Percentiles rank a stretch among this genome's conserved stretches.
Conservation (phyloP, 2,797 vertebrate genomes). For the Poecilia gillii region DNA sequence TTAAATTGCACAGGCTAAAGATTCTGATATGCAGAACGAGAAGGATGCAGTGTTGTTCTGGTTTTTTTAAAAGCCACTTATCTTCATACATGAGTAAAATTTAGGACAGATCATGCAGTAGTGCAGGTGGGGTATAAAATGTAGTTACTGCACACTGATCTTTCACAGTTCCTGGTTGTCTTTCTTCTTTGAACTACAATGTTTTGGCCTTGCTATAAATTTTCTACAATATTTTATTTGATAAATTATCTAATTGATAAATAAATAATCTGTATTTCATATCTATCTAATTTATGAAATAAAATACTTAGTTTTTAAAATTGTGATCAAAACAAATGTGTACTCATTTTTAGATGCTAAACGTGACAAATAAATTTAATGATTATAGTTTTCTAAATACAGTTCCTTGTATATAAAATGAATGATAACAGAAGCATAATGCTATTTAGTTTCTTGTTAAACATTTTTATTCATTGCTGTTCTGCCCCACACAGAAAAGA, state of each 20-base stretch:
- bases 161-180: background rate
- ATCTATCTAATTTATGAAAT: background rate
- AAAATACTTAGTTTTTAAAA: background rate
- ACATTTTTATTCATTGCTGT: background rate
- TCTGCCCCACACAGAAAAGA: conserved; percentile 87
- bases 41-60: background rate
- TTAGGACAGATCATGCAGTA: background rate
- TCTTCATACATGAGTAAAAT: background rate
- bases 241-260: too few species aligned
- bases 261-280: background rate
- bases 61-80: background rate
- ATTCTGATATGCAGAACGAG: background rate
- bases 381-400: background rate
- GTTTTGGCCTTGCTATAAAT: background rate
- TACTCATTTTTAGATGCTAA: background rate
- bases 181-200: background rate
- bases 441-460: background rate
- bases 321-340: background rate
- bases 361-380: background rate
- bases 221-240: too few species aligned
- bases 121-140: background rate
- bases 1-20: background rate
- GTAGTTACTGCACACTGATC: background rate
- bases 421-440: background rate
- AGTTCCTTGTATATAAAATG: background rate